Conservation (phyloP, 2,888 invertebrate genomes). For the Acanthosoma haemorrhoidale region DNA sequence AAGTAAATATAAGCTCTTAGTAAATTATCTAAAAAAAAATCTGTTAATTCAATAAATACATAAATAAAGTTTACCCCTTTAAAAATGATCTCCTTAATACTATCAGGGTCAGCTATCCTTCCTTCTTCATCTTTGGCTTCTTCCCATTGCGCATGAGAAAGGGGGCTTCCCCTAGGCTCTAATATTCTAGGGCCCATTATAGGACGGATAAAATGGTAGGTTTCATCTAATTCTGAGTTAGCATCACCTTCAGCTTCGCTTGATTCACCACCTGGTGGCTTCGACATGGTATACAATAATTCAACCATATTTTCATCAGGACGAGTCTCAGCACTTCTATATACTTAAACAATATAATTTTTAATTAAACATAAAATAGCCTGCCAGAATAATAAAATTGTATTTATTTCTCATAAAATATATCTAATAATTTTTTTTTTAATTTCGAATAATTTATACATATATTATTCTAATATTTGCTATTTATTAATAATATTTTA, state of each 20-base stretch:
- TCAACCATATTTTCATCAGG: slow-evolving; percentile 41
- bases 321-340: slow-evolving; percentile 41
- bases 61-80: slow-evolving; percentile 69
- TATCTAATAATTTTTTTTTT: too few species aligned
- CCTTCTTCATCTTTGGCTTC: slow-evolving; percentile 75
- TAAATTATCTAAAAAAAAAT: too few species aligned
- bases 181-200: slow-evolving; percentile 18
- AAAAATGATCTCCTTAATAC: slow-evolving; percentile 80
- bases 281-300: too few species aligned
- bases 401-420: too few species aligned
- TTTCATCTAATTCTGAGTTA: not conserved
- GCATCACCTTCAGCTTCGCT: not conserved
- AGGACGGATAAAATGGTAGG: slow-evolving; percentile 6
- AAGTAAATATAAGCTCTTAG: too few species aligned
- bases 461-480: too few species aligned
- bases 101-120: slow-evolving; percentile 67
- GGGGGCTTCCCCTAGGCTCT: slow-evolving; percentile 56
- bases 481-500: too few species aligned
- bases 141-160: slow-evolving; percentile 75
- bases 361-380: too few species aligned
- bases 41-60: too few species aligned
- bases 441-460: too few species aligned
- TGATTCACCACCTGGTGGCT: slow-evolving; percentile 23
- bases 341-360: slow-evolving; percentile 38
- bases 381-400: too few species aligned